Conservation (phyloP, 2,888 invertebrate genomes). For the Oegoconia quadripuncta region DNA sequence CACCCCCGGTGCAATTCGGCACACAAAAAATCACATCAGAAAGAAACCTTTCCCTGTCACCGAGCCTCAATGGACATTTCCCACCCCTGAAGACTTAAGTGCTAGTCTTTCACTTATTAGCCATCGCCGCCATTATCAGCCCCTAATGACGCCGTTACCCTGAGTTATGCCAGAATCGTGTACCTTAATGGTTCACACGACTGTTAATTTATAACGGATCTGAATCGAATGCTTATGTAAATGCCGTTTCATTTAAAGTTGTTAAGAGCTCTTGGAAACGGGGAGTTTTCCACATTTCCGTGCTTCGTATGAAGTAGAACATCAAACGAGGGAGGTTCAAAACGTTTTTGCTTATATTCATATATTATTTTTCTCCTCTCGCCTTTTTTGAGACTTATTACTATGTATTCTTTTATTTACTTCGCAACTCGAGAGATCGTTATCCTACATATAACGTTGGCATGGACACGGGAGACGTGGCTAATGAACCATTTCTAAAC, state of each 20-base stretch:
- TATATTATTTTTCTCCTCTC: constrained; percentile 46
- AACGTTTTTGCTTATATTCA: constrained; percentile 53
- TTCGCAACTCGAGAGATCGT: too few species aligned
- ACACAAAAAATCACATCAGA: constrained; percentile 56
- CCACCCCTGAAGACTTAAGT: constrained; percentile 53
- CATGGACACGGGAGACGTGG: too few species aligned
- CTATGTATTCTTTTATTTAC: constrained; percentile 10
- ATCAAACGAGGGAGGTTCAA: constrained; percentile 57
- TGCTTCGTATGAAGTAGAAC: constrained; percentile 46
- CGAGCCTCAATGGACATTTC: constrained; percentile 58
- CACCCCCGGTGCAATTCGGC: constrained; percentile 55
- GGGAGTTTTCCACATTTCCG: constrained; percentile 39
- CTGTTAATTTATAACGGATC: constrained; percentile 49
- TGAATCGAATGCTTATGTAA: constrained; percentile 52
- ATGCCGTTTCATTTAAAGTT: constrained; percentile 36
- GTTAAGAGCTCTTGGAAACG: too few species aligned
- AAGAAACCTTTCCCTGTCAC: constrained; percentile 67
- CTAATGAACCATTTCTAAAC: too few species aligned
- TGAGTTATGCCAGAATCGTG: constrained; percentile 49
- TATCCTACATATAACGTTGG: too few species aligned
- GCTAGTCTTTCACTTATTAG: constrained; percentile 58
- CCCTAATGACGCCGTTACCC: constrained; percentile 55
- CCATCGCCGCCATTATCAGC: constrained; percentile 48
- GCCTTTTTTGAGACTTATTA: constrained; percentile 45
- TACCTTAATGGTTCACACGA: constrained; percentile 29